Evolutionary conservation across 2,797 vertebrate species (phyloP).

Genomic region (Nasua narica): DNA sequence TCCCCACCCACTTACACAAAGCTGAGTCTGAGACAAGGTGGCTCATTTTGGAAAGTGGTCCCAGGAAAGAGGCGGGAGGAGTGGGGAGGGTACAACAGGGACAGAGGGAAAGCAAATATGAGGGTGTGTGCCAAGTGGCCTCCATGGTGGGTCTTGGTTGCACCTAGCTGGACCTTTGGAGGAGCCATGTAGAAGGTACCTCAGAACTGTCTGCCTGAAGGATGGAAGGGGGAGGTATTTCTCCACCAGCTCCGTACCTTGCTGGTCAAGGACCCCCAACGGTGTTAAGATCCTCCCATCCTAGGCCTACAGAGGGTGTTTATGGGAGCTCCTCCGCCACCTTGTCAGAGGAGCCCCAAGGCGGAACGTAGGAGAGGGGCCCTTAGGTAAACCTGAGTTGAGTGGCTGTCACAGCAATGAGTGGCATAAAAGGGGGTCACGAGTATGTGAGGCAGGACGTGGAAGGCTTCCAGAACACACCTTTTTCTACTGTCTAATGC

Average conservation of each 20-base stretch:
- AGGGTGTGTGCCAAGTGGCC: no score
- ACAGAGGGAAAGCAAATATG: background rate
- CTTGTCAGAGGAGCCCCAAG: background rate
- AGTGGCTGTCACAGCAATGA: background rate
- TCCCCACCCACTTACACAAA: background rate
- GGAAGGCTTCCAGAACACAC: background rate
- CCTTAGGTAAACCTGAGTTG: background rate
- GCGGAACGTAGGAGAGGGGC: background rate
- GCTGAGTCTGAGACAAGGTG: background rate
- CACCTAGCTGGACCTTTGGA: background rate
- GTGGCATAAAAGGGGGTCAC: background rate
- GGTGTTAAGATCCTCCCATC: background rate
- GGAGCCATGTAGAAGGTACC: background rate
- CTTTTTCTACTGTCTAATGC: background rate
- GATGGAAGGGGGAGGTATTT: background rate
- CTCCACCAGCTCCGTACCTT: background rate
- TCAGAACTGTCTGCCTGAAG: background rate
- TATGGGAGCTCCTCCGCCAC: background rate
- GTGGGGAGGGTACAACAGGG: fast-evolving
- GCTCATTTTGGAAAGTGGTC: background rate
- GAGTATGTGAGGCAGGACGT: background rate
- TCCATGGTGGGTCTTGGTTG: background rate
- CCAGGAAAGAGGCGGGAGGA: background rate
- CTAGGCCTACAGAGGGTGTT: background rate
- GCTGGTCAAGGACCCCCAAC: background rate